These are phyloP conservation scores for Oreortyx pictus DNA, from an alignment of 2,797 vertebrate genomes.

Conservation along the genomic window DNA sequence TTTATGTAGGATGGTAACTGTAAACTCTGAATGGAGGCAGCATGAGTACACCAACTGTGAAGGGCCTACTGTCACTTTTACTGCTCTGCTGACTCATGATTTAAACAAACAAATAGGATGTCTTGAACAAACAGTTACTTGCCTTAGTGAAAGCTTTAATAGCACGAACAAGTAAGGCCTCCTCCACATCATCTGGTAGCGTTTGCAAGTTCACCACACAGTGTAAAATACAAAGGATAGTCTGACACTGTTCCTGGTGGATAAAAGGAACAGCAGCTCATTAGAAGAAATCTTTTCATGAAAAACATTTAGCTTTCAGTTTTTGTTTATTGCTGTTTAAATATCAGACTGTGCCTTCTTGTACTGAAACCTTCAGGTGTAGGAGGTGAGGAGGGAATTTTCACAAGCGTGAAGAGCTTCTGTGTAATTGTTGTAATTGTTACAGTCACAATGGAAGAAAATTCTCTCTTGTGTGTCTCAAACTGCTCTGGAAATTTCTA, in stretches of 20 bases:
- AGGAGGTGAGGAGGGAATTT: neutral
- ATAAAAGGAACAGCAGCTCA: conserved; percentile 33
- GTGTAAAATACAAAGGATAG: conserved; percentile 90
- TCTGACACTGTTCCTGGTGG: conserved; percentile 88
- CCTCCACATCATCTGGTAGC: conserved; percentile 86
- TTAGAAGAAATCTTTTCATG: neutral
- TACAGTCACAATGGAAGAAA: neutral
- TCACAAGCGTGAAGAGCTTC: neutral
- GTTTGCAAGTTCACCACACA: conserved; percentile 87
- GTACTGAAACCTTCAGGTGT: neutral
- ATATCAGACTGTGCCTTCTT: neutral
- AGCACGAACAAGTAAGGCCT: conserved; percentile 84
- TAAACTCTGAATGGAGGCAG: neutral
- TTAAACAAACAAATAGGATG: neutral
- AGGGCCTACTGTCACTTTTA: neutral
- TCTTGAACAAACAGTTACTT: conserved; percentile 38
- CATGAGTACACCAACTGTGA: neutral
- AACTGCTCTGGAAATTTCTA: neutral
- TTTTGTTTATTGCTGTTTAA: neutral
- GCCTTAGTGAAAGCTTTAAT: conserved; percentile 93
- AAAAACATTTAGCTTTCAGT: neutral
- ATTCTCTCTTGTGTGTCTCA: neutral
- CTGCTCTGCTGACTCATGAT: neutral
- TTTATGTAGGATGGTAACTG: neutral
- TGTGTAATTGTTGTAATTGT: neutral